Evolutionary conservation across 2,797 vertebrate genomes (phyloP), one percentile per base, ranked within the genome.

Genomic region (Sandelia bainsii): DNA sequence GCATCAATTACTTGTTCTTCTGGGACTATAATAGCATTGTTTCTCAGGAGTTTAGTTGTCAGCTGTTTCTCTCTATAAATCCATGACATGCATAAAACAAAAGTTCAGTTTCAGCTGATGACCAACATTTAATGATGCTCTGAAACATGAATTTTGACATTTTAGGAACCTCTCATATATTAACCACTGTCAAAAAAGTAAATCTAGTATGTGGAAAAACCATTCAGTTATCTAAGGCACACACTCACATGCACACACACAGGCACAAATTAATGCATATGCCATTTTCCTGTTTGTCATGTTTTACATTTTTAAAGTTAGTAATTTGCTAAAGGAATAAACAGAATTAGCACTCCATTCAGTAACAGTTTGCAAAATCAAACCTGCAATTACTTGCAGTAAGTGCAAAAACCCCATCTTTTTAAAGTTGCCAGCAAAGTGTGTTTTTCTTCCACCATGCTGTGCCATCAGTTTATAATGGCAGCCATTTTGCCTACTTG

Each of bases 391-490:
- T 81, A 79, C 59, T 66, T 79, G 19, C 23, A 71, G 49, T 32
- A 56, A 54, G 23, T 39, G 27, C 16, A 53, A 57, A 27, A 71
- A 13, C 50, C 3, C 9, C 16, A 40, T 32, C 4, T 23, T 50
- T 65, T 57, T 56, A 72, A 77, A 56, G 40, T 27, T 71, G 53
- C 27, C 48, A 62, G 64, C 17, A 67, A 74, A 57, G 51, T 34
- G 4, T 19, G 27, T n/a, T 62, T 57, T 69, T 46, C 57, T 75
- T 39, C 62, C 62, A 54, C 49, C 69, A 75, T 57, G 65, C 72
- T 84, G 80, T 79, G 61, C 75, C 70, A 72, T 75, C 52, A 62
- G 9, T 85, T 79, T 69, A 62, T 69, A 80, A 81, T 48, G 51
- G 63, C 68, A 78, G 61, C 57, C 72, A 82, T 80, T 71, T 79